These are phyloP conservation scores for Aricia agestis DNA, from an alignment of 1,140 invertebrate species.

Conservation along the genomic window DNA sequence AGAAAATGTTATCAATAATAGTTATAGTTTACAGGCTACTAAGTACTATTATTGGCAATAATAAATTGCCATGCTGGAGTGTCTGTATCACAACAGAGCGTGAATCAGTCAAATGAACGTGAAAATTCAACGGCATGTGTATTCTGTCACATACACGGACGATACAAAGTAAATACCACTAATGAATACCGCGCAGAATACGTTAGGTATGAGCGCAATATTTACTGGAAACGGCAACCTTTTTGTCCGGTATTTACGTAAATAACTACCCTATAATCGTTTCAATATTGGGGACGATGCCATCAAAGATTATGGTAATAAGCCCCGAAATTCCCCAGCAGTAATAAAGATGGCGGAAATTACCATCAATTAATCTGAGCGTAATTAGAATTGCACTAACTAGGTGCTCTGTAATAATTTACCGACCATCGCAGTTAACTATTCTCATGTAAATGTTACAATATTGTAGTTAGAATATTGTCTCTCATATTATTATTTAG, in stretches of 20 bases:
- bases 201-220: not conserved
- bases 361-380: constrained; percentile 5
- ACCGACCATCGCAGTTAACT: not conserved
- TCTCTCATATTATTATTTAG: too few relatives aligned
- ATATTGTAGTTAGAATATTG: too few relatives aligned
- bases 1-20: too few relatives aligned
- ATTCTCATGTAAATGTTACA: too few relatives aligned
- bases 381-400: not conserved
- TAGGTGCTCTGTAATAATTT: not conserved
- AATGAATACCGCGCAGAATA: not conserved
- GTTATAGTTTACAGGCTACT: too few relatives aligned
- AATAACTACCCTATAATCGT: not conserved
- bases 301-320: constrained; percentile 9
- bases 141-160: not conserved
- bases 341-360: constrained; percentile 2
- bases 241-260: not conserved
- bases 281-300: not conserved
- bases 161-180: not conserved
- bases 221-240: not conserved
- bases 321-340: not conserved
- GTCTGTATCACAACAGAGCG: not conserved
- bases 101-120: not conserved
- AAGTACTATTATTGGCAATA: too few relatives aligned
- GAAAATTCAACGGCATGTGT: not conserved
- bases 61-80: not conserved